Evolutionary conservation across 2,797 vertebrate genomes (phyloP).

Genomic region (Myoxocephalus aenaeus): DNA sequence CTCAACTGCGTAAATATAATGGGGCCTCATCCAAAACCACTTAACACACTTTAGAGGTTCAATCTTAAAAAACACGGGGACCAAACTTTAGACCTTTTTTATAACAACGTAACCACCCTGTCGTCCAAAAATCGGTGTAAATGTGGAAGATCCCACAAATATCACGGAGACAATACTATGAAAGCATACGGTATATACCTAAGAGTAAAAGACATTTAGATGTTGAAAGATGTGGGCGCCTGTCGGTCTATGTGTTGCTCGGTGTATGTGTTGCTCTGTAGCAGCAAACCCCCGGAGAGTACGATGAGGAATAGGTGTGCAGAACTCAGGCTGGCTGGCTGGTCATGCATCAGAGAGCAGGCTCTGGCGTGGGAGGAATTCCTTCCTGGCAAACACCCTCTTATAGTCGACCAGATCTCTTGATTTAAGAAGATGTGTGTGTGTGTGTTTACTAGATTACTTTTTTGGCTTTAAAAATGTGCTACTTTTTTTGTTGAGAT

Average conservation of each 20-base stretch:
- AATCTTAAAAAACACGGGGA: not conserved
- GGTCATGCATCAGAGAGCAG: conserved; percentile 49
- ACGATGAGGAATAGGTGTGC: conserved; percentile 48
- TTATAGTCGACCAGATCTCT: conserved; percentile 43
- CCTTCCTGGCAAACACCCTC: conserved; percentile 46
- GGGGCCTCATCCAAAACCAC: conserved; percentile 3
- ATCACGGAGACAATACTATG: conserved; percentile 7
- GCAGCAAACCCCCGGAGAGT: conserved; percentile 25
- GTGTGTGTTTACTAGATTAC: conserved; percentile 53
- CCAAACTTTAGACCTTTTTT: conserved; percentile 22
- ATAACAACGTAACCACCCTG: conserved; percentile 23
- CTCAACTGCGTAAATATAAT: conserved; percentile 2
- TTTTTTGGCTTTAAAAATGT: conserved; percentile 26
- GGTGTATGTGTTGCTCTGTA: too few species aligned
- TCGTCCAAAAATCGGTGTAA: conserved; percentile 10
- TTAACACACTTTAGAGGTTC: not conserved
- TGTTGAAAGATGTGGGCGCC: conserved; percentile 30
- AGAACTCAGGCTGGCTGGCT: conserved; percentile 40
- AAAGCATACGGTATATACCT: not conserved
- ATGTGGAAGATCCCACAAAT: conserved; percentile 7
- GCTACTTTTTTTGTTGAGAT: conserved; percentile 8
- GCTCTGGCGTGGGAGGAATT: conserved; percentile 54
- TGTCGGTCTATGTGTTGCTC: conserved; percentile 55
- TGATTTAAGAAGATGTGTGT: conserved; percentile 62
- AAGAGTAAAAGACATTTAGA: conserved; percentile 38